These are phyloP conservation scores for Pogonocichla stellata DNA, from an alignment of 2,113 vertebrate species.

Conservation along the genomic window DNA sequence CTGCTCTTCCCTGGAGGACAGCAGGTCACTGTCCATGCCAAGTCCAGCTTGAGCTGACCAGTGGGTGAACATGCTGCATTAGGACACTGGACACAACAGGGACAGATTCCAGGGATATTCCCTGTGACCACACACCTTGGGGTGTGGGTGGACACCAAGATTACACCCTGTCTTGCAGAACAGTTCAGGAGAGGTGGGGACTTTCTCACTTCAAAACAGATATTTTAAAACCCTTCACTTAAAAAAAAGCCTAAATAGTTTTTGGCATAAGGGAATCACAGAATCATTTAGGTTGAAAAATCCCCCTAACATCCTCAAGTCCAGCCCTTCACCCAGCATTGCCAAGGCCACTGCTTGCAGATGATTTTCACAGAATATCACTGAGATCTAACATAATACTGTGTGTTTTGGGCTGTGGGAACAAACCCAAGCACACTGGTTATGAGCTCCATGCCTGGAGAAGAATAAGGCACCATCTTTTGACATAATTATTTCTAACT, in stretches of 20 bases:
- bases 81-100: fast-evolving
- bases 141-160: background rate
- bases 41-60: background rate
- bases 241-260: background rate
- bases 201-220: background rate
- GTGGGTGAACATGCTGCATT: fast-evolving
- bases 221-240: background rate
- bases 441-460: background rate
- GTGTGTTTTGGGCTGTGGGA: background rate
- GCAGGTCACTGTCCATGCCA: background rate
- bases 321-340: background rate
- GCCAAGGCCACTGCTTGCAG: background rate
- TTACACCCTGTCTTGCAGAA: background rate
- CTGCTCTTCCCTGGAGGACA: fast-evolving
- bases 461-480: background rate
- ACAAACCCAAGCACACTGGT: background rate
- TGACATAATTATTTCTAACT: background rate
- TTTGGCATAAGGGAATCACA: background rate
- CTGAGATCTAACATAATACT: background rate
- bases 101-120: background rate
- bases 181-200: background rate
- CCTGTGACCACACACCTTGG: background rate
- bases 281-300: background rate
- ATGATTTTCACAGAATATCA: background rate
- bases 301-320: background rate